Conservation (phyloP, 2,888 invertebrate species). For the Cheilosia pagana region DNA sequence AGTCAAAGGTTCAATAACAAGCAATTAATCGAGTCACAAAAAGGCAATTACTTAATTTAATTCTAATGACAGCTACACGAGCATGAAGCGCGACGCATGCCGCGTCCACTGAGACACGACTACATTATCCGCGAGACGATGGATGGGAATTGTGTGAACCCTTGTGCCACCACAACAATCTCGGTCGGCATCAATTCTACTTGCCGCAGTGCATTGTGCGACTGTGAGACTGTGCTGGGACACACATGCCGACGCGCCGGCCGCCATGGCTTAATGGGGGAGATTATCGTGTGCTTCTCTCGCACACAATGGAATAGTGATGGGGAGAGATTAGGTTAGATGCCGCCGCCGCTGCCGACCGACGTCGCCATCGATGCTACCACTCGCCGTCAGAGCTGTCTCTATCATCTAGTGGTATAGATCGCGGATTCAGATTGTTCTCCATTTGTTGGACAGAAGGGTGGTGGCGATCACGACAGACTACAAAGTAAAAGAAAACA, state of each 20-base stretch:
- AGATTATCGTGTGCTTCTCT: slow-evolving; percentile 63
- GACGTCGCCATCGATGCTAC: slow-evolving; percentile 56
- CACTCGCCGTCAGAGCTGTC: slow-evolving; percentile 77
- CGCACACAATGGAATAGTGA: slow-evolving; percentile 44
- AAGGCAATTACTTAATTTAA: slow-evolving; percentile 76
- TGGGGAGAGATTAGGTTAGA: slow-evolving; percentile 50
- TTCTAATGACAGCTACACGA: slow-evolving; percentile 75
- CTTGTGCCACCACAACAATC: slow-evolving; percentile 69
- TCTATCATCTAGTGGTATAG: slow-evolving; percentile 75
- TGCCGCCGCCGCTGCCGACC: slow-evolving; percentile 42
- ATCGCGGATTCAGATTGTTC: slow-evolving; percentile 64
- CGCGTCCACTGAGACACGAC: slow-evolving; percentile 67
- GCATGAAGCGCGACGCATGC: slow-evolving; percentile 72
- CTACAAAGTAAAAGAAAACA: slow-evolving; percentile 76
- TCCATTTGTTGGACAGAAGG: slow-evolving; percentile 35
- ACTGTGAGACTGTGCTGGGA: slow-evolving; percentile 43
- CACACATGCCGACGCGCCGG: slow-evolving; percentile 77
- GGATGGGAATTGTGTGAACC: slow-evolving; percentile 67
- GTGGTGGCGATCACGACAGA: slow-evolving; percentile 75
- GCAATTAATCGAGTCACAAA: slow-evolving; percentile 76
- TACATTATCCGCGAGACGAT: slow-evolving; percentile 68
- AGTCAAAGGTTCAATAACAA: slow-evolving; percentile 73
- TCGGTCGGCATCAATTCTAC: slow-evolving; percentile 64
- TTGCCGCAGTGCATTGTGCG: slow-evolving; percentile 8
- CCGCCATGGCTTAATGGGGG: slow-evolving; percentile 73